Base-by-base conservation (phyloP, 2,888 invertebrate genomes). In the Cryptocephalus moraei region DNA sequence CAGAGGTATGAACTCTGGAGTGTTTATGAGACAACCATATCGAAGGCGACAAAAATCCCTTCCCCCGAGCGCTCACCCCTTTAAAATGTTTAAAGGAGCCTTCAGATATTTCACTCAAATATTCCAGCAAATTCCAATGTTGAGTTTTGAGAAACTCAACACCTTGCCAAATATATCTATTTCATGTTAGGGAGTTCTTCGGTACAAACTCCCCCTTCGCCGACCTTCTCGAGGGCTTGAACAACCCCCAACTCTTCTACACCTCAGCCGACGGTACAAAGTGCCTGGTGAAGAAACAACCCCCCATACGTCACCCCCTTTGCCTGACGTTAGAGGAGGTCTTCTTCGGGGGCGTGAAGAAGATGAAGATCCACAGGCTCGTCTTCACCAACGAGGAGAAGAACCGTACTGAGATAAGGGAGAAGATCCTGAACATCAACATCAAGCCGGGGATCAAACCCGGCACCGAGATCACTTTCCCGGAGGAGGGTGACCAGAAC, bases 181-280 rank as follows among this genome's bases (percentile, higher is more conserved):
- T 6, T 22, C 6, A 22, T 56, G 54, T 13, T 45, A 69, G 78
- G 54, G 81, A 87, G 32, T 91, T 91, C 68, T 92, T 91, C 66
- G 90, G 89, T 22, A 85, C 86, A 1, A 73, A 76, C 40, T 91
- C 87, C 59, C 91, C 91, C 1, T 92, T 86, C 69, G 83, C 83
- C 0, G 84, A 88, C 67, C 66, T 89, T 4, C 69, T 87, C 32
- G 82, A 86, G 61, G 78, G 78, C 53, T 72, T 81, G 33, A 74
- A 76, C 49, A 77, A 81, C 49, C 81, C 83, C 8, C 76, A 77
- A 0, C 77, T 79, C 0, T 72, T 81, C 55, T 79, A 82, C 58
- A 79, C 80, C 49, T 75, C 79, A 3, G 76, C 76, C 0, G 70
- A 79, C 53, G 71, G 79, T 9, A 76, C 78, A 61, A 81, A 81